Evolutionary conservation across 2,888 invertebrate genomes (phyloP), one percentile per base, ranked within the genome.

Genomic region (Orchesellides sinensis): DNA sequence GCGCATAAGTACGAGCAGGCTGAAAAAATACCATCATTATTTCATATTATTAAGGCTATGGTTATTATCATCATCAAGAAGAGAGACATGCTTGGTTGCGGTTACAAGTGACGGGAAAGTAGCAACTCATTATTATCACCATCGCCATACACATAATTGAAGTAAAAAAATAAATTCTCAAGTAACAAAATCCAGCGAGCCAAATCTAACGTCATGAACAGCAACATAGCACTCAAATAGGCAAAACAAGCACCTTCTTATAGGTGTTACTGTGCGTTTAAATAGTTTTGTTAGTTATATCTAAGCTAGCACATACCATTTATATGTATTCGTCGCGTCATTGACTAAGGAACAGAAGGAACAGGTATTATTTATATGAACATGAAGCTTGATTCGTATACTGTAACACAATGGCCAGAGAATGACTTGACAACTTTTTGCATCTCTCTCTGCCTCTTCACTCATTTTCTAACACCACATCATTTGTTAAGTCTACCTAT

Each of bases 41-140:
- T 59, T 27, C 29, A 59, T 25, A 23, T 10, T 23, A 25, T 4
- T 10, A 40, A 40, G 23, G 23, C 65, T 29, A 32, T n/a, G 19
- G 65, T 21, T 29, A 40, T 65, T n/a, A 40, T 45, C 40, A 65
- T 23, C 65, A 45, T 40, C 23, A 23, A 40, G 21, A 45, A 65
- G 27, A 63, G 29, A 45, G 77, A 77, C 78, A 78, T 78, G 78
- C 69, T 59, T 78, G 61, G 69, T 32, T 78, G 78, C 69, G 69
- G 78, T 78, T 78, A 78, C 78, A 70, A 78, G 78, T 78, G 78
- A 78, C 78, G 78, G 61, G 78, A 78, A 78, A 78, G 78, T 78
- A 69, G 69, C 78, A 78, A 78, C 78, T 78, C 78, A 78, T 78
- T 78, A 69, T 78, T 69, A 61, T 61, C 61, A 23, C 61, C 54